Conservation (phyloP, 2,888 invertebrate species). For the Zeuzera pyrina region DNA sequence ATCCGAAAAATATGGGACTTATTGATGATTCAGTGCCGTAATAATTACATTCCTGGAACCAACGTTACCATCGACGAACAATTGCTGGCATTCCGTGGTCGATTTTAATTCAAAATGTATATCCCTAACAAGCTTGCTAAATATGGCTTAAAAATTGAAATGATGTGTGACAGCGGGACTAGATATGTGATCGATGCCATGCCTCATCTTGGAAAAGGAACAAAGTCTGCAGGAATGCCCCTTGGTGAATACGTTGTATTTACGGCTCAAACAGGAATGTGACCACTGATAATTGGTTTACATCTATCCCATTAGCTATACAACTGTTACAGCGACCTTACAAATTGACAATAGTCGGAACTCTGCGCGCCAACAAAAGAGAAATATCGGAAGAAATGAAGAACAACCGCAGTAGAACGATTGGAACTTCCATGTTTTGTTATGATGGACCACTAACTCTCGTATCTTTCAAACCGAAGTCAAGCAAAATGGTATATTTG, state of each 20-base stretch:
- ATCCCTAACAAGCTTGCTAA: constrained; percentile 28
- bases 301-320: constrained; percentile 24
- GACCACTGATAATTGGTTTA: constrained; percentile 29
- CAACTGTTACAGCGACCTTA: constrained; percentile 21
- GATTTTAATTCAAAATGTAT: constrained; percentile 24
- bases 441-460: constrained; percentile 23
- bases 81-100: constrained; percentile 11
- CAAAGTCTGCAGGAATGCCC: constrained; percentile 21
- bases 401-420: constrained; percentile 14
- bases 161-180: constrained; percentile 24
- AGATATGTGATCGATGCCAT: constrained; percentile 25
- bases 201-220: constrained; percentile 24
- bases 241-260: constrained; percentile 13
- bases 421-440: constrained; percentile 23
- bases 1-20: constrained; percentile 22
- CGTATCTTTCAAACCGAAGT: constrained; percentile 23
- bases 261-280: constrained; percentile 12
- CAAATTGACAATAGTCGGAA: constrained; percentile 26
- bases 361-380: constrained; percentile 25
- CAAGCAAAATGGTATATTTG: constrained; percentile 16
- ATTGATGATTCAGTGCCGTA: constrained; percentile 16
- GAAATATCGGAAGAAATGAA: constrained; percentile 25
- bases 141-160: constrained; percentile 28
- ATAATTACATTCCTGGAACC: constrained; percentile 14
- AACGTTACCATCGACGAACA: constrained; percentile 11